Percentiles rank a stretch among this genome's conserved stretches.
Evolutionary conservation across 2,113 vertebrate genomes (phyloP).

Genomic region (Chaetops frenatus): DNA sequence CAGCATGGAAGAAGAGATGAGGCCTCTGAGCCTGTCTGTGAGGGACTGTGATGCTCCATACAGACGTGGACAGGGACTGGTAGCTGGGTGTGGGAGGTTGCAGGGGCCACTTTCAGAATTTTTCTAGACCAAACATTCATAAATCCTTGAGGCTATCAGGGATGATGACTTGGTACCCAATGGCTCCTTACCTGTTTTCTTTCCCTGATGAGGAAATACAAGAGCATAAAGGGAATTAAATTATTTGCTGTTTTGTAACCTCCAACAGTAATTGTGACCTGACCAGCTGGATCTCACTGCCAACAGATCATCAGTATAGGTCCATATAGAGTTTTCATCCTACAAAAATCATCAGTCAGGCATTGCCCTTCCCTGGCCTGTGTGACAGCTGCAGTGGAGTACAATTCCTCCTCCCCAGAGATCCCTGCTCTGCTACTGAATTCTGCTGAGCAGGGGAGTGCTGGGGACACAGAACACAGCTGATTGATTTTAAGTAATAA

Average conservation of each 20-base stretch:
- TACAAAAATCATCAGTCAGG: fast-evolving
- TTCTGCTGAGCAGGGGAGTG: fast-evolving
- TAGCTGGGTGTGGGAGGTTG: fast-evolving
- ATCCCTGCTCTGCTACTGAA: fast-evolving
- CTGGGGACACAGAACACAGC: fast-evolving
- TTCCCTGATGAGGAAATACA: not conserved
- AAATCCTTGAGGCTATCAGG: not conserved
- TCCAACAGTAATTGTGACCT: not conserved
- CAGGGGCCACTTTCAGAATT: not conserved
- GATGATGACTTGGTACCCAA: too few relatives aligned
- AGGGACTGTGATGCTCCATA: fast-evolving
- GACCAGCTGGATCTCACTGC: fast-evolving
- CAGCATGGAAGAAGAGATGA: fast-evolving
- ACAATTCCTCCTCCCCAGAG: fast-evolving
- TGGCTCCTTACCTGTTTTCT: not conserved
- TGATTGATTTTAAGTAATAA: not conserved
- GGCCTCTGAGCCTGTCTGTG: not conserved
- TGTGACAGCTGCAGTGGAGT: fast-evolving
- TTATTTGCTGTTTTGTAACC: not conserved
- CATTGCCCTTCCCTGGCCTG: fast-evolving
- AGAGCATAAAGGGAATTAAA: not conserved
- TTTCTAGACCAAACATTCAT: not conserved
- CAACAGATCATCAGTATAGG: fast-evolving
- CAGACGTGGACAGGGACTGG: fast-evolving
- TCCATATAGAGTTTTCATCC: fast-evolving